Evolutionary conservation across 2,113 vertebrate species (phyloP), one percentile per base, ranked within the genome.

Genomic region (Callipepla squamata): DNA sequence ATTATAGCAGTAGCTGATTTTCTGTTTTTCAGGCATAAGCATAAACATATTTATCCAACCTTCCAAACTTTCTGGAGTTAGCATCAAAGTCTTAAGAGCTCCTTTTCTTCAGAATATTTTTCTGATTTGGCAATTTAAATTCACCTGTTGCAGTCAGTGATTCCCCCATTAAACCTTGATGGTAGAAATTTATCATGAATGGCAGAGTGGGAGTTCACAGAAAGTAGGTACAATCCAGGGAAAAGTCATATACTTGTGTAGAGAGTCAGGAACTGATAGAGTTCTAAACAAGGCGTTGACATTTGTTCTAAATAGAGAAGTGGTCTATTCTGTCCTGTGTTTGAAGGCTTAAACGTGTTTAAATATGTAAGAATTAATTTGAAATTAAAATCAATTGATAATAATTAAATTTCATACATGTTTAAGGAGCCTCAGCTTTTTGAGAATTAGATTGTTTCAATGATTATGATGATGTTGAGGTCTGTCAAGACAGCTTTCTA

Each of bases 371-470:
- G n/a, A 81, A 90, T 88, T 93, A 90, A 83, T 90, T 83, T 83
- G 13, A 83, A 90, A 63, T 34, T 88, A 86, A 88, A 90, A 92
- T 96, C 65, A 85, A 50, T 17, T 57, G 53, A 50, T 94, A 88
- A 78, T 85, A 95, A 90, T 51, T 83, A 65, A 75, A 84, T 78
- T 95, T 94, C 53, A 34, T 44, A 68, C 20, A 72, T 69, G 51
- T 78, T 68, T 84, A 80, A 88, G 81, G 74, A 94, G 61, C 44
- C 40, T 73, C 80, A 78, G 73, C 22, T 92, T 95, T 92, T 84
- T 90, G 38, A 81, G 69, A 89, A 94, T 95, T 89, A 72, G 58
- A 94, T 96, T 92, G 74, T 26, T 86, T 90, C 66, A 19, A 11
- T 72, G 53, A 57, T 92, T 88, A 94, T 94, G 66, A 88, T 89